A percentile compares a stretch with the other conserved stretches of the same genome.
phyloP scores from a whole-genome alignment of 2,888 invertebrate species.

The Magallana nippona region DNA sequence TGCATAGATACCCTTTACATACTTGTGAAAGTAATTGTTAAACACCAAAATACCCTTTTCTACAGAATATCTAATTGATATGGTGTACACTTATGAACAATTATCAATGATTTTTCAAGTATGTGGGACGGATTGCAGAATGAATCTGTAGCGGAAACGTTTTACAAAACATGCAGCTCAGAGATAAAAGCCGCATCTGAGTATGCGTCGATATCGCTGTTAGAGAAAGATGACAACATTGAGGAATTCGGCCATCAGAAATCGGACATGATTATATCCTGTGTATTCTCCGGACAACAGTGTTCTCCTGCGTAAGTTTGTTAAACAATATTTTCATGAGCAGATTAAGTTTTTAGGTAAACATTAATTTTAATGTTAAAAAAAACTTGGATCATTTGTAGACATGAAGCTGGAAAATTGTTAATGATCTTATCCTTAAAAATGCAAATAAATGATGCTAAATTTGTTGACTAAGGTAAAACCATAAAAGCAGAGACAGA shows the following conservation, averaged over 20 bases:
- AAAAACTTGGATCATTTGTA: background rate
- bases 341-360: background rate
- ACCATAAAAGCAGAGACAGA: no score
- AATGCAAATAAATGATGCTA: no score
- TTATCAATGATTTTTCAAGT: slow-evolving; percentile 51
- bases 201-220: slow-evolving; percentile 59
- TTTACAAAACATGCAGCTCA: slow-evolving; percentile 54
- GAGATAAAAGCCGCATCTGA: slow-evolving; percentile 55
- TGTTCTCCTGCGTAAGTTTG: slow-evolving; percentile 69
- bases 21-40: background rate
- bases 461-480: no score
- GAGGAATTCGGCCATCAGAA: slow-evolving; percentile 62
- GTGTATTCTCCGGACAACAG: slow-evolving; percentile 63
- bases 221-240: slow-evolving; percentile 45
- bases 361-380: background rate
- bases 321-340: no score
- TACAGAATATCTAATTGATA: background rate
- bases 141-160: slow-evolving; percentile 48
- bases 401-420: background rate
- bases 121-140: slow-evolving; percentile 67
- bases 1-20: no score
- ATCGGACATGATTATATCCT: slow-evolving; percentile 67
- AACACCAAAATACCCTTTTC: background rate
- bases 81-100: background rate
- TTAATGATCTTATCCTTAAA: no score